A percentile compares a stretch with the other conserved stretches of the same genome.
Evolutionary conservation across 2,797 vertebrate species (phyloP).

Genomic region (Anniella stebbinsi): DNA sequence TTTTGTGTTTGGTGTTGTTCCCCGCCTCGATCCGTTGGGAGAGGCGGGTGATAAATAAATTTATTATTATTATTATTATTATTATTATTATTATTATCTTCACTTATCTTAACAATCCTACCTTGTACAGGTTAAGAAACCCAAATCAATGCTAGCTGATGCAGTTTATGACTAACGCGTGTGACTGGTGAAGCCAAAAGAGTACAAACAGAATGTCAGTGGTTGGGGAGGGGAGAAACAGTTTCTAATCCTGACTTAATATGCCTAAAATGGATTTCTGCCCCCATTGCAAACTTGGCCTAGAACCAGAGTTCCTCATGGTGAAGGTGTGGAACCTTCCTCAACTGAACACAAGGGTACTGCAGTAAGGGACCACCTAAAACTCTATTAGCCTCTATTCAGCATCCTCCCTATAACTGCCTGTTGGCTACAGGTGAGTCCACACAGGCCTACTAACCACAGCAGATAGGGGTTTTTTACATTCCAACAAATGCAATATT

Average conservation of each 20-base stretch:
- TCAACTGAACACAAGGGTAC: not conserved
- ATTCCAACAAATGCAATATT: not conserved
- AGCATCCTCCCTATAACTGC: not conserved
- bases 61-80: too few relatives aligned
- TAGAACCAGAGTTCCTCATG: constrained; percentile 1
- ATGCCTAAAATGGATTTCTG: not conserved
- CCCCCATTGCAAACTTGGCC: rapidly evolving
- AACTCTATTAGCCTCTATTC: not conserved
- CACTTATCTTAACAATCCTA: not conserved
- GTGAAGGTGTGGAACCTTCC: not conserved
- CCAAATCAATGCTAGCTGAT: not conserved
- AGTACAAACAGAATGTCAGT: not conserved
- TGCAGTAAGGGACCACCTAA: not conserved
- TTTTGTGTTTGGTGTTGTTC: too few relatives aligned
- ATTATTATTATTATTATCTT: too few relatives aligned
- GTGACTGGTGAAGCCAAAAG: not conserved
- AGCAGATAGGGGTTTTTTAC: not conserved
- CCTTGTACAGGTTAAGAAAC: not conserved
- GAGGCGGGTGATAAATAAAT: too few relatives aligned
- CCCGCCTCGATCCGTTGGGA: too few relatives aligned
- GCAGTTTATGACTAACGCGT: not conserved
- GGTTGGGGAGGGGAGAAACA: too few relatives aligned
- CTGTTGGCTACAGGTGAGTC: not conserved
- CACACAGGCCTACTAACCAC: too few relatives aligned
- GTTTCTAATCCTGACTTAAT: rapidly evolving